phyloP scores from a whole-genome alignment of 2,888 invertebrate species.

The Tuberolachnus salignus region DNA sequence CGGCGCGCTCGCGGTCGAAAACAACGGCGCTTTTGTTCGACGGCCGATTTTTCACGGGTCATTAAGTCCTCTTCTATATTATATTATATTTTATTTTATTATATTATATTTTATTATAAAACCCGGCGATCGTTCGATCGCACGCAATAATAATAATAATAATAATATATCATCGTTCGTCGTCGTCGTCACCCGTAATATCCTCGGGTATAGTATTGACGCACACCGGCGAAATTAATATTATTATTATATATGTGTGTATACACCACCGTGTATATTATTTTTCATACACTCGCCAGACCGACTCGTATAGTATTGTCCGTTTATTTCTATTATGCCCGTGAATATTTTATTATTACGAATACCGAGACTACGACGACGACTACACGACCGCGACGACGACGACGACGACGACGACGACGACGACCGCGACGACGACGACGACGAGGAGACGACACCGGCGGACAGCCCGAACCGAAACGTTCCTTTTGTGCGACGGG shows the following conservation, averaged over 20 bases:
- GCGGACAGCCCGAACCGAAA: too few species aligned
- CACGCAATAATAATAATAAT: not conserved
- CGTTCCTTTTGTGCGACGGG: not conserved
- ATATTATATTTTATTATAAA: constrained; percentile 6
- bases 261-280: not conserved
- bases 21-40: constrained; percentile 40
- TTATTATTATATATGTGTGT: not conserved
- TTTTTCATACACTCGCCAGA: too few species aligned
- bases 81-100: not conserved
- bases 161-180: not conserved
- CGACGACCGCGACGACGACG: too few species aligned
- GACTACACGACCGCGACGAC: constrained; percentile 33
- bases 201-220: constrained; percentile 21
- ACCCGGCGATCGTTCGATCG: not conserved
- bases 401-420: too few species aligned
- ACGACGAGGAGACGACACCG: too few species aligned
- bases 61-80: constrained; percentile 47
- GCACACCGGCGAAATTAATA: constrained; percentile 33
- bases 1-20: constrained; percentile 3
- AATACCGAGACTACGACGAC: too few species aligned
- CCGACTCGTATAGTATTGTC: too few species aligned
- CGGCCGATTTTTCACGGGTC: constrained; percentile 55
- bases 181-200: not conserved
- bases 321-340: too few species aligned
- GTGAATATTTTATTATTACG: too few species aligned